Base-by-base conservation (phyloP, 2,113 vertebrate genomes). In the Cheilinus undulatus region DNA sequence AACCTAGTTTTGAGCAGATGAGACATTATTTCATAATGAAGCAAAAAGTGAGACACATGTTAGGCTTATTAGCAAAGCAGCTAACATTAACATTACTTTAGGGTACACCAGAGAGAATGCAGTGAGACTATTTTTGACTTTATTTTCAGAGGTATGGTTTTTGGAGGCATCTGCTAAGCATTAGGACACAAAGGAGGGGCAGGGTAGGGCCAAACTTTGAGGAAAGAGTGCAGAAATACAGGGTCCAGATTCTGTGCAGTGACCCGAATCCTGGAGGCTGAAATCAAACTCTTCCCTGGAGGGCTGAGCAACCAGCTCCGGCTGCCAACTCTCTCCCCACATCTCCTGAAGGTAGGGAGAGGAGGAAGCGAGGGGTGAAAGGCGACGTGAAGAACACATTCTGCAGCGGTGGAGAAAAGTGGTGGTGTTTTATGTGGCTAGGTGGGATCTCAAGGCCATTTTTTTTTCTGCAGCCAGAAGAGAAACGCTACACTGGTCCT, bases 161-260 rank as follows among this genome's bases (percentile, higher is more conserved):
- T 78, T 69, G 38, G 24, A 71, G 22, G 69, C 87, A 91, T 92
- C 90, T 90, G 91, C 69, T 69, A 87, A 57, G 52, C 64, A 83
- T 91, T 88, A 88, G 28, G 71, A 51, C 40, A 42, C 43, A 67
- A 24, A 70, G 30, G 15, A 69, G 59, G 66, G 45, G 30, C 20
- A 69, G 70, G 42, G 23, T 22, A 40, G 19, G 50, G 27, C 8
- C 69, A 38, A 53, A 36, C 2, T 7, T 46, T 2, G 45, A 71
- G 50, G 61, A 53, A 27, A 42, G 48, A 38, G 45, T 49, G 20
- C 14, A 74, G 80, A 81, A 79, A 76, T 54, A 13, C 27, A 28
- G 1, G 43, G 73, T 84, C 72, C 70, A 51, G 59, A 51, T 82
- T 73, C 76, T 61, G 66, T 42, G 40, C 76, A 77, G 75, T 63